Evolutionary conservation across 2,888 invertebrate species (phyloP), one percentile per base, ranked within the genome.

Genomic region (Drosophila mimetica): DNA sequence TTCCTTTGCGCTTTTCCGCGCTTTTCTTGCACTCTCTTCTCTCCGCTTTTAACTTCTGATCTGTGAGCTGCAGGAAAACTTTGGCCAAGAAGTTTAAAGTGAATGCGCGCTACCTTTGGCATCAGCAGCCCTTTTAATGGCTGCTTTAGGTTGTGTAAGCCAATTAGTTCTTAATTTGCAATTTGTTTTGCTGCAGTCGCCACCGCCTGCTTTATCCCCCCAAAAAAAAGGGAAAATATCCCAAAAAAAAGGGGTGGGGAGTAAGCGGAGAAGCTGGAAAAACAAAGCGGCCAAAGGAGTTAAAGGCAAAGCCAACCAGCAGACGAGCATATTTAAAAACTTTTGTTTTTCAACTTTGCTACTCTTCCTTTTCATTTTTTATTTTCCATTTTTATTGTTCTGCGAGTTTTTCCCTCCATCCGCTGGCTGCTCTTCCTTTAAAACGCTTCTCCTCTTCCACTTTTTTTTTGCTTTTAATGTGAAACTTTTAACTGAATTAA

Each of bases 111-210:
- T 55, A 69, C 81, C 79, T 81, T 79, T 59, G 71, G 71, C 55
- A 18, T 50, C 65, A 70, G 64, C 37, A 71, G 71, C 61, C 54
- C 80, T 79, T 77, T 80, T 81, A 81, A 83, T 79, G 83, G 72
- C 77, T 82, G 80, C 84, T 85, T 86, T 84, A 80, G 84, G 84
- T 85, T 80, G 79, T 80, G 85, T 86, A 86, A 86, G 85, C 86
- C 86, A 86, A 86, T 86, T 86, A 86, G 87, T 86, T 86, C 76
- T 86, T 86, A 86, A 86, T 86, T 86, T 84, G 81, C 83, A 86
- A 86, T 86, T 86, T 85, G 83, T 84, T 84, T 83, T 85, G 84
- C 74, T 85, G 84, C 84, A 86, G 83, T 79, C 77, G 61, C 69
- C 71, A 16, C 22, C 4, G 18, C 11, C 9, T 14, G 52, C 9